Conservation (phyloP, 2,888 invertebrate genomes). For the Thereva unica region DNA sequence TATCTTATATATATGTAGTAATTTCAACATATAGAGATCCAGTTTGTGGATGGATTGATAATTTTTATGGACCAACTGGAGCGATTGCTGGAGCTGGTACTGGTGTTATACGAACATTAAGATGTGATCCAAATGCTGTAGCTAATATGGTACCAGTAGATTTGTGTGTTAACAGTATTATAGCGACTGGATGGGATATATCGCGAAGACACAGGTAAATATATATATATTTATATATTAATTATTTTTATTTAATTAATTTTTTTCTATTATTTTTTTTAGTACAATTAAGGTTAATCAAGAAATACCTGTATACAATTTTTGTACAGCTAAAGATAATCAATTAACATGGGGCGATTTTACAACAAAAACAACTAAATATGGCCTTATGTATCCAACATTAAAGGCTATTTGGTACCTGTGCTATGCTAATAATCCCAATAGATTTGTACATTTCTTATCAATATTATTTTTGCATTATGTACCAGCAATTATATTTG, state of each 20-base stretch:
- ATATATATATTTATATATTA: neutral
- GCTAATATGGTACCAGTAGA: slow-evolving; percentile 82
- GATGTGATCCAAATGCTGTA: slow-evolving; percentile 68
- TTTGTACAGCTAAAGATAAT: slow-evolving; percentile 81
- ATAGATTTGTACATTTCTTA: slow-evolving; percentile 61
- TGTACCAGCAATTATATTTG: slow-evolving; percentile 68
- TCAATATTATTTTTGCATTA: slow-evolving; percentile 68
- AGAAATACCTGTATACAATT: slow-evolving; percentile 79
- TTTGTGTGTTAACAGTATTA: slow-evolving; percentile 79
- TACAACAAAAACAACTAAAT: slow-evolving; percentile 63
- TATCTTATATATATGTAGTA: slow-evolving; percentile 55
- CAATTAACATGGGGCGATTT: slow-evolving; percentile 79
- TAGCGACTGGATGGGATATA: slow-evolving; percentile 76
- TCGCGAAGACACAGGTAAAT: slow-evolving; percentile 57
- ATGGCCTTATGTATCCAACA: slow-evolving; percentile 65
- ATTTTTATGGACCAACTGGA: slow-evolving; percentile 86
- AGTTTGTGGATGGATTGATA: slow-evolving; percentile 85
- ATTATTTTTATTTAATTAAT: neutral
- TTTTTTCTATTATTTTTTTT: slow-evolving; percentile 44
- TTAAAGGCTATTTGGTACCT: slow-evolving; percentile 71
- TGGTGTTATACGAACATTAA: slow-evolving; percentile 72
- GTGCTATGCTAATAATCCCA: slow-evolving; percentile 64
- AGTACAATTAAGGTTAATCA: slow-evolving; percentile 47
- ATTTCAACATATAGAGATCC: slow-evolving; percentile 74
- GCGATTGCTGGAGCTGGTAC: slow-evolving; percentile 73